Evolutionary conservation across 2,888 invertebrate species (phyloP), one percentile per base, ranked within the genome.

Genomic region (Sicus ferrugineus): DNA sequence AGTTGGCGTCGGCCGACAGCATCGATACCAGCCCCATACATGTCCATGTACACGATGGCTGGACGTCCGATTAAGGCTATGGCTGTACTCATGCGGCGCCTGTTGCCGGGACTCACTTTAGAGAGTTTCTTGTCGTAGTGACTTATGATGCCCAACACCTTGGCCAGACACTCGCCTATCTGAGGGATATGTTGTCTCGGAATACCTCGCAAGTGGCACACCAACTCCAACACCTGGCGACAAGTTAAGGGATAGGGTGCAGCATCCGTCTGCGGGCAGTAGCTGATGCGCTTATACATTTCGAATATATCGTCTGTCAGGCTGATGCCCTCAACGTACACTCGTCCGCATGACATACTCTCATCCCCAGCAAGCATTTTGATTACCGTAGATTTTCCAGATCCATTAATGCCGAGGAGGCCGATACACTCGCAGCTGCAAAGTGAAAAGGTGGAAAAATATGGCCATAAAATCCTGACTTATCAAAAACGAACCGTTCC

Each of bases 341-440:
- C 64, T 16, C 59, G 61, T 0, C 78, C 78, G 1, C 65, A 52
- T 3, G 70, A 50, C 5, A 72, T 16, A 0, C 4, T 52, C 7
- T n/a, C 9, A 14, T 75, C 77, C 2, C 75, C 73, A 6, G 75
- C 30, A 2, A 79, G 7, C 4, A 77, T 56, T 26, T 73, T 70
- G 0, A 73, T 2, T 2, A 77, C 23, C 0, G 77, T 78, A 3
- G 77, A 65, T 48, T 78, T 80, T 1, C 80, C 80, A 4, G 73
- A 62, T n/a, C 71, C 68, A 21, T 75, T 80, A 0, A 68, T n/a
- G 0, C 78, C 78, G 23, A 72, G 50, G 0, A 78, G 6, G 7
- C 72, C 74, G 19, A 79, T 1, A 67, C 79, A 78, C 21, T 78
- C 78, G 7, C 71, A 46, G 14, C 79, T 79, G 54, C 23, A 56